Evolutionary conservation across 2,888 invertebrate species (phyloP).

Genomic region (Heliconius sara): DNA sequence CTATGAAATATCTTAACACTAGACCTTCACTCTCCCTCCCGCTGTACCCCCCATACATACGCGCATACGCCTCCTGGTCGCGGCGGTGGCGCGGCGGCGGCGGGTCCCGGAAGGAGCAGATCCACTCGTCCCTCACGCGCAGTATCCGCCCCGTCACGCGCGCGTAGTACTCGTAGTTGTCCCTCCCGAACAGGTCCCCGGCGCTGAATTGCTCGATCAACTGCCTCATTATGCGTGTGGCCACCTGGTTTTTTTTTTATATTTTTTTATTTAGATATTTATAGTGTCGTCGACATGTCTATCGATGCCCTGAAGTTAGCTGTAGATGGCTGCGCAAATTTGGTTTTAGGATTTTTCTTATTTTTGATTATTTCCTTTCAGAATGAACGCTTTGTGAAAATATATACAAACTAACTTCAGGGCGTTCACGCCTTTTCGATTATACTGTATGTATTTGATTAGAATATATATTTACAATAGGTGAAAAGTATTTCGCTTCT

Average conservation of each 20-base stretch:
- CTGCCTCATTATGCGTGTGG: conserved; percentile 97
- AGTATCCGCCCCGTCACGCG: conserved; percentile 96
- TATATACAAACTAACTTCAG: neutral
- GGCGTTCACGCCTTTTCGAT: neutral
- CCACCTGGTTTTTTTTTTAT: conserved; percentile 85
- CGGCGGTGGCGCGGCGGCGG: conserved; percentile 86
- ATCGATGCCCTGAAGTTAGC: neutral
- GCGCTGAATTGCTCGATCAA: conserved; percentile 98
- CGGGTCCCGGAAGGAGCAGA: conserved; percentile 96
- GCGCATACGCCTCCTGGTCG: conserved; percentile 87
- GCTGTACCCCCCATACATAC: conserved; percentile 68
- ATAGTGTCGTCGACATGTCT: neutral
- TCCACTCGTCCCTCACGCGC: conserved; percentile 97
- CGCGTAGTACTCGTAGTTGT: conserved; percentile 97
- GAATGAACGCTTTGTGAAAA: too few species aligned
- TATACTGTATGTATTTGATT: neutral
- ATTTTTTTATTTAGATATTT: neutral
- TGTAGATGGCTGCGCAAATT: neutral
- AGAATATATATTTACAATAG: neutral
- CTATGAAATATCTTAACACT: too few species aligned
- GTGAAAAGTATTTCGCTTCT: neutral
- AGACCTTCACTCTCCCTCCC: too few species aligned
- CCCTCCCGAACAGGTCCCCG: conserved; percentile 96
- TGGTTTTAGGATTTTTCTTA: too few species aligned
- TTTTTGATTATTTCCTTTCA: too few species aligned